phyloP scores from a whole-genome alignment of 2,888 invertebrate species.

The Eilema depressum region DNA sequence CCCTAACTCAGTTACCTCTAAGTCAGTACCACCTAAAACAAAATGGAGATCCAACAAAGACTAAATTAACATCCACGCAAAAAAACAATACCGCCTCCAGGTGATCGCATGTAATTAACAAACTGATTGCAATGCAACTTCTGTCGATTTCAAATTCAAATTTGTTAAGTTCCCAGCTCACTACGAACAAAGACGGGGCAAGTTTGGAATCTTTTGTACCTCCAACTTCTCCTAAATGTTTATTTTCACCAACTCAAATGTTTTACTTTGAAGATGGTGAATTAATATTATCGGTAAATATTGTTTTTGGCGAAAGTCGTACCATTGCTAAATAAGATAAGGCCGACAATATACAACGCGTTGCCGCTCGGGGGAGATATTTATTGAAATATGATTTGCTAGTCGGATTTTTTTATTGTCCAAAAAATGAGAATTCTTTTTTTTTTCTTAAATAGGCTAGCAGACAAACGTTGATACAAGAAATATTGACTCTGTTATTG shows the following conservation, averaged over 20 bases:
- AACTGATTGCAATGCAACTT: constrained; percentile 66
- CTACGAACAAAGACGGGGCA: constrained; percentile 58
- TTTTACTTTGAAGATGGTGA: constrained; percentile 45
- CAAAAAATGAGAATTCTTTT: not conserved
- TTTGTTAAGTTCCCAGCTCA: constrained; percentile 64
- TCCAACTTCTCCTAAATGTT: constrained; percentile 54
- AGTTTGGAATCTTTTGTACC: constrained; percentile 34
- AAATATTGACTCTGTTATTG: not conserved
- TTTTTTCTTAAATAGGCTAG: not conserved
- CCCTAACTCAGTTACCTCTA: not conserved
- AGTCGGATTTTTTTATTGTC: not conserved
- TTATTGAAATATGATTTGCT: constrained; percentile 14
- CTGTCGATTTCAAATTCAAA: constrained; percentile 81
- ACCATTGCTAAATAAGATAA: constrained; percentile 14
- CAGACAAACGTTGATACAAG: not conserved
- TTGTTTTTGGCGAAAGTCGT: constrained; percentile 20
- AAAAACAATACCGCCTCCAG: constrained; percentile 58
- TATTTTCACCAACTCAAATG: constrained; percentile 53
- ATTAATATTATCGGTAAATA: constrained; percentile 39
- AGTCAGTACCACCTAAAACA: not conserved
- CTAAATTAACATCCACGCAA: constrained; percentile 27
- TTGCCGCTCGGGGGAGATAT: not conserved
- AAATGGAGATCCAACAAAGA: constrained; percentile 15
- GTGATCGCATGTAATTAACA: constrained; percentile 81
- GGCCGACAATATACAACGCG: not conserved